Conservation (phyloP, 2,888 invertebrate species). For the Isoperla grammatica region DNA sequence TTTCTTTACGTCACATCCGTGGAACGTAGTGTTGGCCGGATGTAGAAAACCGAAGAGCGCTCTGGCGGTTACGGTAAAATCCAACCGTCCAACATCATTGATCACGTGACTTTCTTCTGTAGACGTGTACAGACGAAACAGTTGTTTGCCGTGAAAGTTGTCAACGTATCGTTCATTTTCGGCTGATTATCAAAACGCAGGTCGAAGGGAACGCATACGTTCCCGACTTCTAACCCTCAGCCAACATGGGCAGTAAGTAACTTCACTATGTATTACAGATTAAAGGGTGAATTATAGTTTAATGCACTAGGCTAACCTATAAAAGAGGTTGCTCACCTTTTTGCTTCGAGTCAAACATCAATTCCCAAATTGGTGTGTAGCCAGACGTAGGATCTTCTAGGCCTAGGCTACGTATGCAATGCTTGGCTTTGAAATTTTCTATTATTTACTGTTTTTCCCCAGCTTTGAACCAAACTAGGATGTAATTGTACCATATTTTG, state of each 20-base stretch:
- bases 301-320: conserved; percentile 1
- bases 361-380: neutral
- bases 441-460: neutral
- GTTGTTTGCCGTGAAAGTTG: neutral
- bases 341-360: neutral
- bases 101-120: conserved; percentile 57
- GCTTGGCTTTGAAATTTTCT: neutral
- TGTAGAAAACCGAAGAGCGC: neutral
- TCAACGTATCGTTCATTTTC: neutral
- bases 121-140: conserved; percentile 38
- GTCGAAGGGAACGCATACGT: neutral
- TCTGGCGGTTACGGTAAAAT: conserved; percentile 7
- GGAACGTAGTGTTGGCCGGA: conserved; percentile 13
- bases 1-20: too few relatives aligned
- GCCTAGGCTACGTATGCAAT: neutral
- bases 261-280: conserved; percentile 35
- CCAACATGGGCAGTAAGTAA: conserved; percentile 61
- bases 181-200: neutral
- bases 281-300: neutral
- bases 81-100: conserved; percentile 57
- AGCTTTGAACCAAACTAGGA: too few relatives aligned
- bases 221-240: conserved; percentile 34
- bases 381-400: neutral
- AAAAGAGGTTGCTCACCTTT: neutral
- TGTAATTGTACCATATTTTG: too few relatives aligned